These are phyloP conservation scores for Geotrypetes seraphini DNA, from an alignment of 2,797 vertebrate species.

Conservation along the genomic window DNA sequence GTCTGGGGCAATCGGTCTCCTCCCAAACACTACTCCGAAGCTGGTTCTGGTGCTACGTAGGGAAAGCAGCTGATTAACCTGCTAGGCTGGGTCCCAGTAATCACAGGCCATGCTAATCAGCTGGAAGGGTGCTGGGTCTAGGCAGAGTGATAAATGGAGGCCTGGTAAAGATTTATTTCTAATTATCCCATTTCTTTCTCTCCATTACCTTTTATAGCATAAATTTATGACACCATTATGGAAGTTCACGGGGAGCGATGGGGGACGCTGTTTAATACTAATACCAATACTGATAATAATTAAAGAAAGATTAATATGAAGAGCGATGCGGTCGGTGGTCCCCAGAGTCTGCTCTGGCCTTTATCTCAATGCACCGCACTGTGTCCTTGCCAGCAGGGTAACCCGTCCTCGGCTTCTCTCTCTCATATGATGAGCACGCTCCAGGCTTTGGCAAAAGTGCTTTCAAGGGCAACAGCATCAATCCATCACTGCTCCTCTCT, in stretches of 20 bases:
- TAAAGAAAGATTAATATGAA: constrained; percentile 31
- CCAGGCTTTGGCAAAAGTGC: constrained; percentile 63
- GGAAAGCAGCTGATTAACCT: neutral
- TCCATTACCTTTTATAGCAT: constrained; percentile 99
- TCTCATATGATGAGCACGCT: no score
- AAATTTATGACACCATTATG: constrained; percentile 98
- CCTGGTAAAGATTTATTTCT: constrained; percentile 97
- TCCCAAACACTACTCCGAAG: constrained; percentile 14
- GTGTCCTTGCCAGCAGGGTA: constrained; percentile 10
- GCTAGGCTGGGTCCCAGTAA: constrained; percentile 69
- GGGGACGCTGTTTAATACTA: constrained; percentile 53
- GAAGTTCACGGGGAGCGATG: constrained; percentile 39
- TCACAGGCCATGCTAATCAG: constrained; percentile 90
- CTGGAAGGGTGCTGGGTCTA: constrained; percentile 94
- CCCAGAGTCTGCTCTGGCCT: neutral
- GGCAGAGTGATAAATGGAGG: constrained; percentile 94
- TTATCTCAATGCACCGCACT: accelerated
- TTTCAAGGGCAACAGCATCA: constrained; percentile 32
- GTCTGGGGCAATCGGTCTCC: neutral
- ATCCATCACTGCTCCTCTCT: constrained; percentile 4
- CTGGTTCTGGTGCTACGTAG: no score
- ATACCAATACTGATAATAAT: constrained; percentile 54
- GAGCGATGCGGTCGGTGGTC: neutral
- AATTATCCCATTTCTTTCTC: constrained; percentile 99
- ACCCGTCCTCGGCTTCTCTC: neutral